phyloP scores from a whole-genome alignment of 2,888 invertebrate species.

The Peribatodes rhomboidaria region DNA sequence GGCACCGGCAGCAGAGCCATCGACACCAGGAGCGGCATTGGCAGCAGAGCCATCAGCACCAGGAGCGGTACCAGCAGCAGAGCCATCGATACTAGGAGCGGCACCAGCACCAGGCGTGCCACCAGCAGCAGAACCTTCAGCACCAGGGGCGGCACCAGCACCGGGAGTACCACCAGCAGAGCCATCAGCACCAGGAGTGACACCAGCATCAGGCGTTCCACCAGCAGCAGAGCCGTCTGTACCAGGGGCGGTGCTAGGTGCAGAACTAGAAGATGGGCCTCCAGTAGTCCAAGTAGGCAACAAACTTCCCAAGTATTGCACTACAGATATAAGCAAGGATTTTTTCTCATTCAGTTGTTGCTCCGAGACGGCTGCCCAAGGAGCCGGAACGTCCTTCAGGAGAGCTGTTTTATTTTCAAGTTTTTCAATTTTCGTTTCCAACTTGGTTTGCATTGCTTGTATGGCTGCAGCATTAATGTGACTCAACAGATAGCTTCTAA shows the following conservation, averaged over 20 bases:
- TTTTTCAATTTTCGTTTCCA: slow-evolving; percentile 71
- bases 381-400: slow-evolving; percentile 64
- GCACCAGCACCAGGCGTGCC: too few relatives aligned
- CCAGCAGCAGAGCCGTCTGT: slow-evolving; percentile 12
- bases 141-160: neutral
- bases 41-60: slow-evolving; percentile 22
- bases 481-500: slow-evolving; percentile 65
- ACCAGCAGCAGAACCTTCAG: too few relatives aligned
- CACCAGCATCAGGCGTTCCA: slow-evolving; percentile 1
- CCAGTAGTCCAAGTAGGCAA: slow-evolving; percentile 70
- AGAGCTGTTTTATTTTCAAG: slow-evolving; percentile 71
- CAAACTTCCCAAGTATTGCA: slow-evolving; percentile 67
- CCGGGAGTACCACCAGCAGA: too few relatives aligned
- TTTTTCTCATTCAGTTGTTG: slow-evolving; percentile 68
- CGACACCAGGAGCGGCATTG: slow-evolving; percentile 13
- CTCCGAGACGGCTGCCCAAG: slow-evolving; percentile 65
- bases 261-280: slow-evolving; percentile 39
- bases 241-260: slow-evolving; percentile 20
- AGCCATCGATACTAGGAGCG: slow-evolving; percentile 6
- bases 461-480: slow-evolving; percentile 69
- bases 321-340: slow-evolving; percentile 66
- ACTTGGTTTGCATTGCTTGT: slow-evolving; percentile 62
- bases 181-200: slow-evolving; percentile 15
- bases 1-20: slow-evolving; percentile 5
- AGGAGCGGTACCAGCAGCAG: slow-evolving; percentile 28